These are phyloP conservation scores for Stenchaetothrips biformis DNA, from an alignment of 2,888 invertebrate genomes.

Conservation along the genomic window DNA sequence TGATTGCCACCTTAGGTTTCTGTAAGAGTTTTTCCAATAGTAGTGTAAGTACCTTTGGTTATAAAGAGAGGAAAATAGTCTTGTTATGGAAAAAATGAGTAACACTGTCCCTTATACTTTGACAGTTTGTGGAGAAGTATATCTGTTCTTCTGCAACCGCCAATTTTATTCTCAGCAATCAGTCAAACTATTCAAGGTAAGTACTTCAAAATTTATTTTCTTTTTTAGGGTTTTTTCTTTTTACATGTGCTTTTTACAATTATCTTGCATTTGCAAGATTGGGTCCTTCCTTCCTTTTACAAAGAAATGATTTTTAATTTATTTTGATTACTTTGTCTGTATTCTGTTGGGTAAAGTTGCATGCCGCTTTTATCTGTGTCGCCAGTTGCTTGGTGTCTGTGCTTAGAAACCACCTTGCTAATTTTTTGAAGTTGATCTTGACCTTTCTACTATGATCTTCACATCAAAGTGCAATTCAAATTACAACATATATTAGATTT, in stretches of 20 bases:
- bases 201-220: not conserved
- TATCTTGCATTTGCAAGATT: not conserved
- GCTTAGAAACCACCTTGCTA: too few species aligned
- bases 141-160: not conserved
- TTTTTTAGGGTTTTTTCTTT: not conserved
- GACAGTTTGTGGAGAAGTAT: constrained; percentile 7
- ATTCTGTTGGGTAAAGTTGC: not conserved
- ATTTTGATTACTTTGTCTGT: too few species aligned
- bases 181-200: constrained; percentile 13
- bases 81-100: not conserved
- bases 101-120: not conserved
- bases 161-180: not conserved
- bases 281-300: too few species aligned
- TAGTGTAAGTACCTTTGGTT: constrained; percentile 39
- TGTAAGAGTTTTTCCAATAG: constrained; percentile 50
- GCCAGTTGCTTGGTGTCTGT: not conserved
- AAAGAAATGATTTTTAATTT: too few species aligned
- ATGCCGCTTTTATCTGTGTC: not conserved
- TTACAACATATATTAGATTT: too few species aligned
- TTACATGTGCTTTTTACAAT: not conserved
- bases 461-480: not conserved
- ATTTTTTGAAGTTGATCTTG: not conserved
- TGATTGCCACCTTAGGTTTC: constrained; percentile 64
- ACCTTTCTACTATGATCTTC: too few species aligned
- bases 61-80: not conserved